phyloP scores from a whole-genome alignment of 2,113 vertebrate species.

The Melospiza georgiana region DNA sequence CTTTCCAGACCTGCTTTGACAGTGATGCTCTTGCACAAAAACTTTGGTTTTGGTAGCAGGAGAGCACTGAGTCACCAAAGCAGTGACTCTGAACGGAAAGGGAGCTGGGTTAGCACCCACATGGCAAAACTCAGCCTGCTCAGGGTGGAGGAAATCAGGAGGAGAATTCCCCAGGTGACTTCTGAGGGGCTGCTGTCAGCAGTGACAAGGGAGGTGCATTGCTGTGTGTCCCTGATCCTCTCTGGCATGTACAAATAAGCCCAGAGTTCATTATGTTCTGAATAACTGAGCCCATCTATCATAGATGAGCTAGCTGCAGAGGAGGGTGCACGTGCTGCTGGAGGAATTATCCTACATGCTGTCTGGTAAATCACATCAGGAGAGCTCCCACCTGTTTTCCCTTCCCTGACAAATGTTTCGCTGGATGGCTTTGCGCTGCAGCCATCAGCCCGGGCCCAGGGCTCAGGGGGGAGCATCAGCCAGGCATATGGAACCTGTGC shows the following conservation, averaged over 20 bases:
- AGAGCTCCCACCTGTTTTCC: slow-evolving; percentile 63
- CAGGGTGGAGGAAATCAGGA: not conserved
- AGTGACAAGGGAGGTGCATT: not conserved
- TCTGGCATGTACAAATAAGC: not conserved
- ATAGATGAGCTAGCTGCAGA: not conserved
- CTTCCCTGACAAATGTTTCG: slow-evolving; percentile 56
- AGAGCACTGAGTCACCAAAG: not conserved
- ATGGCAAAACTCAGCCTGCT: not conserved
- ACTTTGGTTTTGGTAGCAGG: not conserved
- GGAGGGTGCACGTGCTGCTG: slow-evolving; percentile 17
- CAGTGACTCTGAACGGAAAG: not conserved
- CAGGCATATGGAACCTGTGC: slow-evolving; percentile 17
- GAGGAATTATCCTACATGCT: slow-evolving; percentile 28
- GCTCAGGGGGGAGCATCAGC: slow-evolving; percentile 23
- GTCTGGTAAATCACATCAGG: slow-evolving; percentile 50
- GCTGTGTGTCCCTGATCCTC: not conserved
- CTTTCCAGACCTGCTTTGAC: not conserved
- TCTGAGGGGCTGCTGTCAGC: not conserved
- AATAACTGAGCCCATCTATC: not conserved
- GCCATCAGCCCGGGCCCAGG: not conserved
- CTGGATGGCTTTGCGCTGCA: slow-evolving; percentile 5
- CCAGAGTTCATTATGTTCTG: not conserved
- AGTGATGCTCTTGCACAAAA: not conserved
- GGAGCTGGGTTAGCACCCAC: not conserved
- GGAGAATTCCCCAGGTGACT: not conserved